A percentile compares a stretch with the other conserved stretches of the same genome.
These are phyloP conservation scores for Drosophila pseudotalamancana DNA, from an alignment of 2,888 invertebrate species.

Conservation along the genomic window DNA sequence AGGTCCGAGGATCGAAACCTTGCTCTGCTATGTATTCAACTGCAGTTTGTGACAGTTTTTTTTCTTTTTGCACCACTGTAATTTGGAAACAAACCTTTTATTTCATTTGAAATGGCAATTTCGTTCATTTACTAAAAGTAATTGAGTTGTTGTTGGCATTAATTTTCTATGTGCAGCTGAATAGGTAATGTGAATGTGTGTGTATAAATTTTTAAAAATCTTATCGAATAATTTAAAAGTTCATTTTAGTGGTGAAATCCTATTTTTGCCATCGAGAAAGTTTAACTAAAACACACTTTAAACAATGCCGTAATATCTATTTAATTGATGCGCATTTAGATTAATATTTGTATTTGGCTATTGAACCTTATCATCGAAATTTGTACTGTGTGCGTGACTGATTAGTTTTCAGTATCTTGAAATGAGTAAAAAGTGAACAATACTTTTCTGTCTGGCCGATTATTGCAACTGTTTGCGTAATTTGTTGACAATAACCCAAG, in stretches of 20 bases:
- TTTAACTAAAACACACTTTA: no score
- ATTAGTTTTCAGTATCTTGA: conserved; percentile 26
- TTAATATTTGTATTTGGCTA: neutral
- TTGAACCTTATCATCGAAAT: conserved; percentile 13
- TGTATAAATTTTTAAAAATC: neutral
- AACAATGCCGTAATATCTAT: conserved; percentile 1
- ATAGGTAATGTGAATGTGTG: neutral
- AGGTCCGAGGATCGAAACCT: conserved; percentile 65
- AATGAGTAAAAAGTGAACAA: conserved; percentile 1
- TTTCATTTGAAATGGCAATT: conserved; percentile 34
- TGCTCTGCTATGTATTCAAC: conserved; percentile 50
- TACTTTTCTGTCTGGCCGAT: conserved; percentile 1
- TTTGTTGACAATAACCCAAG: conserved; percentile 42
- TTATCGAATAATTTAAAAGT: neutral
- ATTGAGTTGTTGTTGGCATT: conserved; percentile 71
- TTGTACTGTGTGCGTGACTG: conserved; percentile 3
- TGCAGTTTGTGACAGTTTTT: neutral
- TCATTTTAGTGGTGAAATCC: conserved; percentile 31
- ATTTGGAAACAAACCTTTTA: conserved; percentile 9
- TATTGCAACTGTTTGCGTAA: conserved; percentile 35
- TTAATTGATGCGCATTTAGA: conserved; percentile 9
- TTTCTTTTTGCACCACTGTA: conserved; percentile 25
- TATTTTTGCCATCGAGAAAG: neutral
- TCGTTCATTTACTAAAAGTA: conserved; percentile 66
- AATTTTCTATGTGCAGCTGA: conserved; percentile 24